Base-by-base conservation (phyloP, 2,113 vertebrate genomes). In the Neopipo cinnamomea region DNA sequence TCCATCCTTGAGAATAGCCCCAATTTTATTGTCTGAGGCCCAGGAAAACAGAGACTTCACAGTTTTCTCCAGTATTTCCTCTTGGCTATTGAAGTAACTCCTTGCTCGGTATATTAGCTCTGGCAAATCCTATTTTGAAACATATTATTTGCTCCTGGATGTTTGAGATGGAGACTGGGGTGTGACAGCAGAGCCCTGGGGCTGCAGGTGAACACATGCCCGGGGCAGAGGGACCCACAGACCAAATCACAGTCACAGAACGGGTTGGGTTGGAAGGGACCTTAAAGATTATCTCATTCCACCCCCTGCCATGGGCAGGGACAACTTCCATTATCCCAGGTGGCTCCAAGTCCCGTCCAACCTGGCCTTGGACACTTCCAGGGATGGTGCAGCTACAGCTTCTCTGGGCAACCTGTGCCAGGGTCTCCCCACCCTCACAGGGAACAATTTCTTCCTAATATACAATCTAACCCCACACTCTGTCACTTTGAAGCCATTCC, bases 381-480 rank as follows among this genome's bases (percentile, higher is more conserved):
- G 85, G 74, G 56, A 35, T 19, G 76, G 42, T 14, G 12, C 41
- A 55, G 56, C 65, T 65, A 3, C 66, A 79, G 74, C 56, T 35
- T 2, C 65, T 71, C 74, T 62, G 85, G 65, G 47, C 2, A 80
- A 4, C 28, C 65, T 28, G 7, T 55, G 9, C 74, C 66, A 63
- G 56, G 14, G 10, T 13, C 17, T 55, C 0, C 1, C 28, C n/a
- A 24, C 20, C 66, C 49, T 72, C 14, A 0, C 17, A 65, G 35
- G 30, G 6, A 17, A 3, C 0, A 7, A 56, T 31, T 56, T 9
- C 5, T 17, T 0, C 24, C 41, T 3, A 9, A 14, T 4, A 20
- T n/a, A 33, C 30, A 0, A 41, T 1, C 56, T 6, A 35, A 7
- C 1, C 5, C 27, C 20, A 0, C 7, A 4, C 23, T 24, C 5